Percentiles rank a stretch among this genome's conserved stretches.
These are phyloP conservation scores for Papilio dardanus DNA, from an alignment of 1,140 invertebrate species.

Conservation along the genomic window DNA sequence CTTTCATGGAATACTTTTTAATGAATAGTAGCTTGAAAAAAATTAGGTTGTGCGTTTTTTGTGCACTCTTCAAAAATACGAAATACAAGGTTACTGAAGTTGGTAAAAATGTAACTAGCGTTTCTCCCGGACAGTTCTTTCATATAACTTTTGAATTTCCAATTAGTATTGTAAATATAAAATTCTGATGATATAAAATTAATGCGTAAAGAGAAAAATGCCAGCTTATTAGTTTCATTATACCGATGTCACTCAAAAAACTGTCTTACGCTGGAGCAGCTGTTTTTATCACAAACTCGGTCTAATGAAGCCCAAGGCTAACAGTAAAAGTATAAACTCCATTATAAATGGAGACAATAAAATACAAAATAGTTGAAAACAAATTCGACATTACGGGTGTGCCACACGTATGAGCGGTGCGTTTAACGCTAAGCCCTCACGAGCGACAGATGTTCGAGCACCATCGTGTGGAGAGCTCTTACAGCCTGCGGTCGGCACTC, in stretches of 20 bases:
- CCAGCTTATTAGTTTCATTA: too few species aligned
- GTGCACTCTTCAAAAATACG: background rate
- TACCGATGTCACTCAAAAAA: too few species aligned
- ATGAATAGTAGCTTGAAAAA: background rate
- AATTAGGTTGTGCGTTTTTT: background rate
- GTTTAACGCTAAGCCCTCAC: slow-evolving; percentile 57
- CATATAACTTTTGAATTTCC: background rate
- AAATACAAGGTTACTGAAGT: background rate
- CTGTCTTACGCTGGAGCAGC: too few species aligned
- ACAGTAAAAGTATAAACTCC: background rate
- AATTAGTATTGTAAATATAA: background rate
- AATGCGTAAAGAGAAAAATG: background rate
- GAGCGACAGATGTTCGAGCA: slow-evolving; percentile 66
- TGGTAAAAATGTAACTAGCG: background rate
- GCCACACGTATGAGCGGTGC: slow-evolving; percentile 33
- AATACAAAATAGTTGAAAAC: slow-evolving; percentile 23
- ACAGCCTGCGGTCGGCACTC: slow-evolving; percentile 50
- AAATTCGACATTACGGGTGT: slow-evolving; percentile 15
- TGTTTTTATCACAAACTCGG: too few species aligned
- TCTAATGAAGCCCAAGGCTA: too few species aligned
- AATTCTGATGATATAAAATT: background rate
- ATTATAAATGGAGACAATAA: background rate
- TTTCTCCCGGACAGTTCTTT: background rate
- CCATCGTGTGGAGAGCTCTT: slow-evolving; percentile 55
- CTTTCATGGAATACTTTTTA: background rate